Evolutionary conservation across 2,113 vertebrate species (phyloP).

Genomic region (Dasyornis broadbenti): DNA sequence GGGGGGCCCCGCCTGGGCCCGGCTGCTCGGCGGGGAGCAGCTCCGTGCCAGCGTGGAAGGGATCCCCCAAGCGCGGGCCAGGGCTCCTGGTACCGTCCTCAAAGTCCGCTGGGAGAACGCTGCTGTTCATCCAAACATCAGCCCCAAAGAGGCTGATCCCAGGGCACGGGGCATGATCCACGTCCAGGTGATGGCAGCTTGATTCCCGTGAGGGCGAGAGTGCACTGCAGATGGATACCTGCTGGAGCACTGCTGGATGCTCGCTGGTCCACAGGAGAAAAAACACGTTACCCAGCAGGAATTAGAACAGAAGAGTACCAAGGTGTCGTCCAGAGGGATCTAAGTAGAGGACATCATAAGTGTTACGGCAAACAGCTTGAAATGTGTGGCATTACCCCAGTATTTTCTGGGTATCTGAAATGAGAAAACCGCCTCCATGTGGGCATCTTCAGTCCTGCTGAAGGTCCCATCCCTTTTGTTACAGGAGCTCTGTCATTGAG

Average conservation of each 20-base stretch:
- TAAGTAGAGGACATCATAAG: not conserved
- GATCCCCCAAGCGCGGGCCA: fast-evolving
- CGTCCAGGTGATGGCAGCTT: not conserved
- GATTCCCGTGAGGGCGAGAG: not conserved
- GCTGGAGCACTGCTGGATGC: not conserved
- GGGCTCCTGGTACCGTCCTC: not conserved
- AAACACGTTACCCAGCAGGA: not conserved
- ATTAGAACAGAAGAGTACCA: not conserved
- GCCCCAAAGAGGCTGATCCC: not conserved
- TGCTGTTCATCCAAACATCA: not conserved
- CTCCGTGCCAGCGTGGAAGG: fast-evolving
- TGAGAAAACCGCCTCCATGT: not conserved
- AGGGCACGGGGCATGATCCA: too few relatives aligned
- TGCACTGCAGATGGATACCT: not conserved
- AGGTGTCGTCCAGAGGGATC: not conserved
- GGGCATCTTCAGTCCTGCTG: not conserved
- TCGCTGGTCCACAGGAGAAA: not conserved
- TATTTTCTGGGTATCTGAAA: not conserved
- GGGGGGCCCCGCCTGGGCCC: not conserved
- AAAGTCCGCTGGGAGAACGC: fast-evolving
- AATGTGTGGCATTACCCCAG: not conserved
- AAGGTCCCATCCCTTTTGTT: not conserved
- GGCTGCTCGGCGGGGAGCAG: not conserved
- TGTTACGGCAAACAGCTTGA: not conserved
- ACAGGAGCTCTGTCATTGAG: not conserved